Conservation (phyloP, 2,113 vertebrate genomes). For the Turdus rufiventris region DNA sequence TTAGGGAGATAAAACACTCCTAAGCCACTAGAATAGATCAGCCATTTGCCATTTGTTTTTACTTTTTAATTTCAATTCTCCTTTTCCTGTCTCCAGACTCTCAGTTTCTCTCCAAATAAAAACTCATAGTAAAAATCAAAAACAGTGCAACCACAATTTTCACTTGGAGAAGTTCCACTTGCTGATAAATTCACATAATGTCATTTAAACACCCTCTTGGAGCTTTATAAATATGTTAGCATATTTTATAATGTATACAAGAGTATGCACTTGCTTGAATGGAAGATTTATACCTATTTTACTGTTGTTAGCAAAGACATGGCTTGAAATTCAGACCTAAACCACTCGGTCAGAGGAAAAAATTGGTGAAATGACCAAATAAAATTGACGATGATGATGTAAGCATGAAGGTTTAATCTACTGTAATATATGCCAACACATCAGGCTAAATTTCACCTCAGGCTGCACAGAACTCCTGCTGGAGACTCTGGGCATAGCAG, state of each 20-base stretch:
- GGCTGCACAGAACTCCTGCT: not conserved
- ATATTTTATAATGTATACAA: not conserved
- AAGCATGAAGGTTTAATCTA: not conserved
- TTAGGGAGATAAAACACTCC: not conserved
- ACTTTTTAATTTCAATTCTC: not conserved
- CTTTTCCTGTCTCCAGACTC: not conserved
- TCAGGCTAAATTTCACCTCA: not conserved
- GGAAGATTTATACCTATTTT: not conserved
- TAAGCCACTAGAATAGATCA: not conserved
- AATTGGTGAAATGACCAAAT: not conserved
- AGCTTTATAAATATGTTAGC: not conserved
- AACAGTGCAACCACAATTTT: not conserved
- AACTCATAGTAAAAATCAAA: not conserved
- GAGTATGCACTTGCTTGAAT: not conserved
- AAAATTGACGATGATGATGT: not conserved
- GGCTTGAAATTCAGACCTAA: not conserved
- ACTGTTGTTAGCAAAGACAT: not conserved
- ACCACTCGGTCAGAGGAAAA: not conserved
- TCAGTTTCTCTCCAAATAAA: not conserved
- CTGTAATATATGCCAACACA: not conserved
- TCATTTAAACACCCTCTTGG: not conserved
- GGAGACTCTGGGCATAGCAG: not conserved
- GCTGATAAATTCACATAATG: not conserved
- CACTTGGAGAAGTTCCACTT: not conserved
- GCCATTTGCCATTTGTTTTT: not conserved